phyloP scores from a whole-genome alignment of 2,113 vertebrate species.

The Stigmatopora nigra region DNA sequence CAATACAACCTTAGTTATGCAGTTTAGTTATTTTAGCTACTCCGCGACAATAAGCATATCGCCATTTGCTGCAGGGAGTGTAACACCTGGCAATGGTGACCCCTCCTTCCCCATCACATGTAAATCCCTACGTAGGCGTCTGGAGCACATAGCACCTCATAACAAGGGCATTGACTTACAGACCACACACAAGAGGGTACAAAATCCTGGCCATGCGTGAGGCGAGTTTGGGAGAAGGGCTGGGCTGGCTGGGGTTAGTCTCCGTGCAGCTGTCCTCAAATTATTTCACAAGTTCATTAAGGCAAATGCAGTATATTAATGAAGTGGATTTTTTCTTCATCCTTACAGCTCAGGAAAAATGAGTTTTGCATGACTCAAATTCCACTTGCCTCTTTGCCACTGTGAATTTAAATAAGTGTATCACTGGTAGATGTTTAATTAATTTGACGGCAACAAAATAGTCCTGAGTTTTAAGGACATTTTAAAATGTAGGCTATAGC shows the following conservation, averaged over 20 bases:
- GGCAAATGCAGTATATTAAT: not conserved
- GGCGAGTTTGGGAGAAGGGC: slow-evolving; percentile 9
- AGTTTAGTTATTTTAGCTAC: slow-evolving; percentile 18
- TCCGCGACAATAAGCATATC: slow-evolving; percentile 43
- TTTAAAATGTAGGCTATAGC: no score
- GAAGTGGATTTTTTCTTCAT: not conserved
- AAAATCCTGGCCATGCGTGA: slow-evolving; percentile 29
- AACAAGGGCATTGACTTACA: slow-evolving; percentile 62
- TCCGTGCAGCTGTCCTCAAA: slow-evolving; percentile 33
- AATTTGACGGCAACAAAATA: no score
- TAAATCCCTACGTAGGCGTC: slow-evolving; percentile 48
- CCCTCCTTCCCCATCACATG: slow-evolving; percentile 28
- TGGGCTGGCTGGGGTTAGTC: slow-evolving; percentile 15
- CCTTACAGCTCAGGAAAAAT: not conserved
- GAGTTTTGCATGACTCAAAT: not conserved
- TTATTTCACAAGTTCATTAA: not conserved
- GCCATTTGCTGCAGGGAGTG: slow-evolving; percentile 17
- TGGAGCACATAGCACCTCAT: slow-evolving; percentile 56
- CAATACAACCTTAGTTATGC: slow-evolving; percentile 14
- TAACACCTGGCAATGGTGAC: slow-evolving; percentile 48
- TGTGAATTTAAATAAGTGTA: no score
- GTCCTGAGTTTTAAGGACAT: no score
- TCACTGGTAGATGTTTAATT: no score
- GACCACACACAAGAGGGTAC: slow-evolving; percentile 58
- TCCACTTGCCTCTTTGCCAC: not conserved